A percentile compares a stretch with the other conserved stretches of the same genome.
Conservation (phyloP, 2,888 invertebrate species). For the Zygothrica quintamaculata region DNA sequence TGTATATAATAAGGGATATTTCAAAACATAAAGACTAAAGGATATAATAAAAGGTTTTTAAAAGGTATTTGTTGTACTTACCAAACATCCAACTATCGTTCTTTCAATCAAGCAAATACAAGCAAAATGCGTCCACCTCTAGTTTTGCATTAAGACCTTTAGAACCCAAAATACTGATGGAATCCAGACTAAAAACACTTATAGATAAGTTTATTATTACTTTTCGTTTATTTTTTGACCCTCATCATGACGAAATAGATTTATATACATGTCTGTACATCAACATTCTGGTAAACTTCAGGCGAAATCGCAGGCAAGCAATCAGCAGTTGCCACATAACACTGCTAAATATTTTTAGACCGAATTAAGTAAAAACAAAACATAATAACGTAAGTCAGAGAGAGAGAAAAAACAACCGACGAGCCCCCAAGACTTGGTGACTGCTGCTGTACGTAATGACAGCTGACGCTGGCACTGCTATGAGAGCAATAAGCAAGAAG, state of each 20-base stretch:
- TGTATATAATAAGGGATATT: constrained; percentile 1
- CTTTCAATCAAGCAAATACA: too few species aligned
- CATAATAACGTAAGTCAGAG: constrained; percentile 4
- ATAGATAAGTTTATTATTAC: not conserved
- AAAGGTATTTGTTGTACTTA: too few species aligned
- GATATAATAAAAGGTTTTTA: not conserved
- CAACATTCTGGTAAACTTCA: constrained; percentile 12
- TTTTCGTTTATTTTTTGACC: constrained; percentile 3
- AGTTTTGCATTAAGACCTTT: too few species aligned
- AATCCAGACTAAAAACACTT: not conserved
- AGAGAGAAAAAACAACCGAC: constrained; percentile 41
- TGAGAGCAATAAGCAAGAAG: too few species aligned
- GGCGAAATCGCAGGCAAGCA: constrained; percentile 4
- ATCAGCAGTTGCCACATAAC: constrained; percentile 10
- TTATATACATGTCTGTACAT: not conserved
- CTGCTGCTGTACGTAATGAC: constrained; percentile 18
- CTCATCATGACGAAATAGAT: not conserved
- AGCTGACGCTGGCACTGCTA: not conserved
- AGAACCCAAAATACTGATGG: not conserved
- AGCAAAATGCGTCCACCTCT: too few species aligned
- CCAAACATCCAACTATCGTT: too few species aligned
- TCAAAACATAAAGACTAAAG: not conserved
- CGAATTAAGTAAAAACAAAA: constrained; percentile 35
- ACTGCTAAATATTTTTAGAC: constrained; percentile 29
- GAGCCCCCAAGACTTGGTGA: constrained; percentile 63